A percentile compares a stretch with the other conserved stretches of the same genome.
Conservation (phyloP, 2,797 vertebrate species). For the Euthynnus affinis region DNA sequence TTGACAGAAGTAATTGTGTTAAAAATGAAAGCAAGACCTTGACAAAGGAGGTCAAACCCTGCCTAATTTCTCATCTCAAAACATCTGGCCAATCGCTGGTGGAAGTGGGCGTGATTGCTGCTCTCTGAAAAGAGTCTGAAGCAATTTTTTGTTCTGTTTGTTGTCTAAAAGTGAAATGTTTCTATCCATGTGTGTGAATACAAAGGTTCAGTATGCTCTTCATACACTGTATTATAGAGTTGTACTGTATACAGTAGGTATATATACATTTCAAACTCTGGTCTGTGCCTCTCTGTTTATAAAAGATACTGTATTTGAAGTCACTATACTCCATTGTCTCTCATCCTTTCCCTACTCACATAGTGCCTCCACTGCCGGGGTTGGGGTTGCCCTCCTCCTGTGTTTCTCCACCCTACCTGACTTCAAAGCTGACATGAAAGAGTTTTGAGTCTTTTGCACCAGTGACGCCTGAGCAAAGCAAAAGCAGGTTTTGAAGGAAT, state of each 20-base stretch:
- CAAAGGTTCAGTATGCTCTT: neutral
- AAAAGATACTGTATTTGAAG: no score
- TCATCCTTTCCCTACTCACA: neutral
- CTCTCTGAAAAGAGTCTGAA: no score
- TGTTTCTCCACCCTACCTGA: constrained; percentile 26
- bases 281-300: no score
- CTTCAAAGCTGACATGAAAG: constrained; percentile 78
- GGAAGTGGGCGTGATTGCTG: no score
- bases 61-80: no score
- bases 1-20: no score
- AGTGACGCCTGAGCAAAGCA: neutral
- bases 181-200: neutral
- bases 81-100: no score
- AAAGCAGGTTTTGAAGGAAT: constrained; percentile 2
- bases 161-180: neutral
- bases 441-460: constrained; percentile 26
- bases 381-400: constrained; percentile 23
- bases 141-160: no score
- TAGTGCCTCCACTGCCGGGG: constrained; percentile 21
- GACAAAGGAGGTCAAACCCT: no score
- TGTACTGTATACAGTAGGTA: neutral
- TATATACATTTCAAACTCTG: no score
- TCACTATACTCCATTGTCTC: constrained; percentile 12
- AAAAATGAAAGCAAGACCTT: no score
- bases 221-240: neutral